Evolutionary conservation across 2,888 invertebrate species (phyloP).

Genomic region (Drosophila siamana): DNA sequence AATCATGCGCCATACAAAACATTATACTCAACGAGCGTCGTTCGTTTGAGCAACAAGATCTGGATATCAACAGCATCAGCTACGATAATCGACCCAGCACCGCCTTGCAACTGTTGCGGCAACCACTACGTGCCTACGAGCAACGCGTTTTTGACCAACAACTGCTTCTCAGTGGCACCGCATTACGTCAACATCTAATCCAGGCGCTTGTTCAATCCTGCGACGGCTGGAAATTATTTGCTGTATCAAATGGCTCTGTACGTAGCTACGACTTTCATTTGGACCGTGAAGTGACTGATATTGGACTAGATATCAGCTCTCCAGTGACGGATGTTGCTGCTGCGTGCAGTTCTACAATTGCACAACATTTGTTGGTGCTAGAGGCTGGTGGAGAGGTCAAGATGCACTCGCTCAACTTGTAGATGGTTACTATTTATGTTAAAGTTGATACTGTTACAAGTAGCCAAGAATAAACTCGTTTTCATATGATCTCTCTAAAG

Average conservation of each 20-base stretch:
- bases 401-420: slow-evolving; percentile 54
- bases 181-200: slow-evolving; percentile 80
- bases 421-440: slow-evolving; percentile 44
- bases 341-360: slow-evolving; percentile 51
- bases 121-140: slow-evolving; percentile 78
- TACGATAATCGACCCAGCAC: slow-evolving; percentile 75
- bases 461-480: slow-evolving; percentile 31
- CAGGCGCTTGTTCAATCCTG: slow-evolving; percentile 81
- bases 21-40: slow-evolving; percentile 83
- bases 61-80: slow-evolving; percentile 5
- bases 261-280: slow-evolving; percentile 82
- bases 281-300: slow-evolving; percentile 68
- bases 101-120: slow-evolving; percentile 70
- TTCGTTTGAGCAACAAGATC: slow-evolving; percentile 52
- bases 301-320: slow-evolving; percentile 2
- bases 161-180: slow-evolving; percentile 80
- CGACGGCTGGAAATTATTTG: slow-evolving; percentile 82
- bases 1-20: slow-evolving; percentile 85
- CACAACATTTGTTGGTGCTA: slow-evolving; percentile 68
- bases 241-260: slow-evolving; percentile 79
- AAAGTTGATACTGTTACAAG: slow-evolving; percentile 30
- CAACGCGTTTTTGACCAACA: slow-evolving; percentile 82
- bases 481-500: background rate
- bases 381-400: slow-evolving; percentile 67
- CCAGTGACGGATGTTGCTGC: slow-evolving; percentile 71